Base-by-base conservation (phyloP, 2,113 vertebrate species). In the Mixornis gularis region DNA sequence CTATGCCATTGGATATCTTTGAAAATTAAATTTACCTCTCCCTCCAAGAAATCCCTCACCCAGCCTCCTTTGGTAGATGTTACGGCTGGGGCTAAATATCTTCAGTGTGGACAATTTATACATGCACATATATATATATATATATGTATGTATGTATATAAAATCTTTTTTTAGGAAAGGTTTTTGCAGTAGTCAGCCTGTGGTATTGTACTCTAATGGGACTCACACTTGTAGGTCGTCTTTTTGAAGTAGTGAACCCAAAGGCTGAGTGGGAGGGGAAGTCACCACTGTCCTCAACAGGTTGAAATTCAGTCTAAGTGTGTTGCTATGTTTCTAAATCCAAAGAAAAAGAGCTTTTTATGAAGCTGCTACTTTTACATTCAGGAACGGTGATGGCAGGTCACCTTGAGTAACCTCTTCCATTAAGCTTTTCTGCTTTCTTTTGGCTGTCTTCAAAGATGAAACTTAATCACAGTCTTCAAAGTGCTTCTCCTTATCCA, bases 391-490 rank as follows among this genome's bases (percentile, higher is more conserved):
- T 56, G 53, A 56, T 53, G 16, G 38, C 58, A 76, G 66, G 21
- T 92, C 81, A 94, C 87, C 89, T 92, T 89, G 74, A 26, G 18
- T 89, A 94, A 95, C 85, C 78, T 93, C 41, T 89, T 87, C 81
- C 66, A 77, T 94, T 94, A 79, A 77, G 70, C 38, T 87, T 91
- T 69, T 76, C 71, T 94, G 4, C 89, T 89, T 95, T 68, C 84
- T 87, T 79, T 71, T 49, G 18, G 10, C 74, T 85, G 41, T 85
- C 74, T 93, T 95, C 86, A 86, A 80, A 94, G 77, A 80, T 56
- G 83, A 66, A 80, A 53, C 60, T 84, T 82, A 66, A 91, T 94
- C 85, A 58, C 46, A 62, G 40, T 77, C 89, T 92, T 93, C 87
- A 91, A 89, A 94, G 83, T 81, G 48, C 65, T 90, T 93, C 44